phyloP scores from a whole-genome alignment of 2,113 vertebrate genomes.

The Scartelaos histophorus region DNA sequence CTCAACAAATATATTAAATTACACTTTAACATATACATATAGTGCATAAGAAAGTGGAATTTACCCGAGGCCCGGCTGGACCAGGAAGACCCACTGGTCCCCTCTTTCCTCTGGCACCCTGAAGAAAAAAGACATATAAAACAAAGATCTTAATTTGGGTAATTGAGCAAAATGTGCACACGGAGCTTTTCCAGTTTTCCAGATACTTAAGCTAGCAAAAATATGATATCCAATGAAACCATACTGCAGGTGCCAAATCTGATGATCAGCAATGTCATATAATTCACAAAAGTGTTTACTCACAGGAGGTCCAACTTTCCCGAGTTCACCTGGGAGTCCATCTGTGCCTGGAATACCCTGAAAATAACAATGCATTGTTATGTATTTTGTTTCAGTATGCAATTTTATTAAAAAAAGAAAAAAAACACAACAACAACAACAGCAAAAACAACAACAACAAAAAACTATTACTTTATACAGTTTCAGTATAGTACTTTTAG shows the following conservation, averaged over 20 bases:
- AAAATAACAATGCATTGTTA: slow-evolving; percentile 2
- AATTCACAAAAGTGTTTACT: slow-evolving; percentile 65
- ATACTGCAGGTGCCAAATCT: too few relatives aligned
- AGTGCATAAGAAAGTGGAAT: slow-evolving; percentile 32
- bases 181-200: too few relatives aligned
- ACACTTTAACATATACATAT: not conserved
- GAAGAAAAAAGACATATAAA: not conserved
- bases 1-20: not conserved
- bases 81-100: slow-evolving; percentile 86
- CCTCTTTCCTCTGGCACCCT: slow-evolving; percentile 87
- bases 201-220: too few relatives aligned
- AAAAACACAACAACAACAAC: too few relatives aligned
- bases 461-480: too few relatives aligned
- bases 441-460: too few relatives aligned
- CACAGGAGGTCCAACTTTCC: slow-evolving; percentile 85
- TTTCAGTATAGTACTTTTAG: too few relatives aligned
- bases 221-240: too few relatives aligned
- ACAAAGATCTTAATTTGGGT: too few relatives aligned
- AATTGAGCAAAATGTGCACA: too few relatives aligned
- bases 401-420: too few relatives aligned
- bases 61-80: slow-evolving; percentile 84
- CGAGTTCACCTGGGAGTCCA: slow-evolving; percentile 92
- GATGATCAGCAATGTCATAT: not conserved
- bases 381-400: too few relatives aligned
- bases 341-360: slow-evolving; percentile 88